Percentiles rank a stretch among this genome's conserved stretches.
These are phyloP conservation scores for Rhadinocentrus ornatus DNA, from an alignment of 2,797 vertebrate genomes.

Conservation along the genomic window DNA sequence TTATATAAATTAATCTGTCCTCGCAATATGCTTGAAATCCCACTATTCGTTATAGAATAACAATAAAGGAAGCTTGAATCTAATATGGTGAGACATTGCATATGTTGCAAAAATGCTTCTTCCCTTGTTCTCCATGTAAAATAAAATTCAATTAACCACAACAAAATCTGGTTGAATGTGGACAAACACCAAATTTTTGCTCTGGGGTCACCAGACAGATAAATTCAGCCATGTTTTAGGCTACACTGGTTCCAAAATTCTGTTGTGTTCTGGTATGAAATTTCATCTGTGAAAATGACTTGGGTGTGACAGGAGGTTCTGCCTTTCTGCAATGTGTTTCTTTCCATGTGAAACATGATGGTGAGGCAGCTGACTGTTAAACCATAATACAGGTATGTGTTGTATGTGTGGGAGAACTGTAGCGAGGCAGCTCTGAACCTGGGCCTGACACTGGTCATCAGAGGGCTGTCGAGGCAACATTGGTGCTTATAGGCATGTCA, in stretches of 20 bases:
- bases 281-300: neutral
- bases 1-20: no score
- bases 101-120: no score
- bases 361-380: constrained; percentile 38
- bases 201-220: neutral
- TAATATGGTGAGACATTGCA: no score
- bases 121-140: no score
- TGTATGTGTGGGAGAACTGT: constrained; percentile 52
- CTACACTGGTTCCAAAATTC: neutral
- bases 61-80: no score
- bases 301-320: constrained; percentile 2
- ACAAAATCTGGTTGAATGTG: neutral
- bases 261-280: neutral
- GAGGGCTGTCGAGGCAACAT: constrained; percentile 13
- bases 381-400: constrained; percentile 68
- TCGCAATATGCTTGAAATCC: no score
- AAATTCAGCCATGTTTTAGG: neutral
- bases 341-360: constrained; percentile 39
- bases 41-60: no score
- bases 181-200: neutral
- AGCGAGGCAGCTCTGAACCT: constrained; percentile 53
- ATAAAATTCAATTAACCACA: no score
- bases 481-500: constrained; percentile 20
- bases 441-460: constrained; percentile 26
- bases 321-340: constrained; percentile 31